Evolutionary conservation across 2,888 invertebrate genomes (phyloP), one percentile per base, ranked within the genome.

Genomic region (Teinopalpus imperialis): DNA sequence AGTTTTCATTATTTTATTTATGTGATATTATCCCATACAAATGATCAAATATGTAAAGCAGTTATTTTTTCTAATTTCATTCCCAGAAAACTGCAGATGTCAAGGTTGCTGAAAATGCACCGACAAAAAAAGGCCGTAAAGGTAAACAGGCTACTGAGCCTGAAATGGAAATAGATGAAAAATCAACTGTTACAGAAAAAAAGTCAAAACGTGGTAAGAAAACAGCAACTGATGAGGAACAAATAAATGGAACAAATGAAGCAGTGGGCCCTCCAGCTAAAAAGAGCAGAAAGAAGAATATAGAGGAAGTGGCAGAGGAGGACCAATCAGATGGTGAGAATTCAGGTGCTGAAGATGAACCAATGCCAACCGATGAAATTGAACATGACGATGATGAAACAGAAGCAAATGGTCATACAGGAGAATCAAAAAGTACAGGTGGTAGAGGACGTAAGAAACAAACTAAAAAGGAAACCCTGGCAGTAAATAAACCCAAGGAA

Each of bases 81-180:
- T 77, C 78, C 32, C 81, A 87, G 87, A 87, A 87, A 75, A 59
- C 73, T 52, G 66, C 30, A 14, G 82, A 81, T 53, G 66, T 71
- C 24, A 80, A 82, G 63, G 61, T 66, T 43, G 54, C 67, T 32
- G 79, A 77, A 53, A 73, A 51, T 66, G 83, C 79, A 58, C 77
- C 62, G 40, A 65, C 81, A 16, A 81, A 81, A 65, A 85, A 81
- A 56, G 78, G 77, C 12, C 80, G 81, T 0, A 86, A 81, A 66
- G 70, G 68, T 16, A 88, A 87, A 64, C 61, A 51, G 45, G 57
- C 65, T 30, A 59, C 63, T 54, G 74, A 68, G 8, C 40, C 49
- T 14, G 66, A 74, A 34, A 35, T 58, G 27, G 65, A 57, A 7
- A 48, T 69, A 32, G 61, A 57, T 43, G 68, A 65, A 40, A 63